Evolutionary conservation across 92 coral and sea anemone species (phyloP).

Genomic region (Epizoanthus ramosus): DNA sequence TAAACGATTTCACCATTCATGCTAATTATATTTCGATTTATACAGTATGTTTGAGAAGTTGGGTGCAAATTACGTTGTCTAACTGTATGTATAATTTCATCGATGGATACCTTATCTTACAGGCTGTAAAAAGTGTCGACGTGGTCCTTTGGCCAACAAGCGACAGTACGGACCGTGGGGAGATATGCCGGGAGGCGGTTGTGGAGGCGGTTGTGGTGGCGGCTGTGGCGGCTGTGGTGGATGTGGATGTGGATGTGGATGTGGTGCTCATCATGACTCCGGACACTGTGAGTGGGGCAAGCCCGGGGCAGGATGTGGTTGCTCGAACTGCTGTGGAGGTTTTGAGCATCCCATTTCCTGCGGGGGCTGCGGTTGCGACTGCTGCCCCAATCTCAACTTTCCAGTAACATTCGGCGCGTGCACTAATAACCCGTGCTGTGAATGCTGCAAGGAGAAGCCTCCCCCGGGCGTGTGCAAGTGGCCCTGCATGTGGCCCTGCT

Average conservation of each 20-base stretch:
- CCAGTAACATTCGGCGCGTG: constrained; percentile 82
- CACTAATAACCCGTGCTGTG: constrained; percentile 83
- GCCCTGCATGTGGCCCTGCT: constrained; percentile 95
- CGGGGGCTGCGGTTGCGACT: constrained; percentile 82
- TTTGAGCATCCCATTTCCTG: constrained; percentile 76
- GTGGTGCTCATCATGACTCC: constrained; percentile 32
- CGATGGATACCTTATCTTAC: constrained; percentile 15
- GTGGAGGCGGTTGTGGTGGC: constrained; percentile 66
- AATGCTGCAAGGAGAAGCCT: constrained; percentile 78
- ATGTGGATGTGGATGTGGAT: constrained; percentile 60
- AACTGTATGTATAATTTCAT: too few relatives aligned
- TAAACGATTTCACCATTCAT: too few relatives aligned
- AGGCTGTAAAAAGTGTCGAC: constrained; percentile 51
- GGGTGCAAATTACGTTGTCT: too few relatives aligned
- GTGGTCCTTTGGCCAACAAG: constrained; percentile 60
- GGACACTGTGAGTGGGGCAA: constrained; percentile 59
- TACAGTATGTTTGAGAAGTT: too few relatives aligned
- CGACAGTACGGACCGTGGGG: constrained; percentile 72
- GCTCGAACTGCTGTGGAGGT: constrained; percentile 87
- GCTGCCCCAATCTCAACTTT: constrained; percentile 85
- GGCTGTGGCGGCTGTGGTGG: constrained; percentile 66
- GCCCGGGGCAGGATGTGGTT: constrained; percentile 75
- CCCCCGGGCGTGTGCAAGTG: constrained; percentile 89
- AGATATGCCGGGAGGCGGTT: constrained; percentile 76
- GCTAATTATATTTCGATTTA: too few relatives aligned